Base-by-base conservation (phyloP, 2,888 invertebrate species). In the Anthophora plumipes region DNA sequence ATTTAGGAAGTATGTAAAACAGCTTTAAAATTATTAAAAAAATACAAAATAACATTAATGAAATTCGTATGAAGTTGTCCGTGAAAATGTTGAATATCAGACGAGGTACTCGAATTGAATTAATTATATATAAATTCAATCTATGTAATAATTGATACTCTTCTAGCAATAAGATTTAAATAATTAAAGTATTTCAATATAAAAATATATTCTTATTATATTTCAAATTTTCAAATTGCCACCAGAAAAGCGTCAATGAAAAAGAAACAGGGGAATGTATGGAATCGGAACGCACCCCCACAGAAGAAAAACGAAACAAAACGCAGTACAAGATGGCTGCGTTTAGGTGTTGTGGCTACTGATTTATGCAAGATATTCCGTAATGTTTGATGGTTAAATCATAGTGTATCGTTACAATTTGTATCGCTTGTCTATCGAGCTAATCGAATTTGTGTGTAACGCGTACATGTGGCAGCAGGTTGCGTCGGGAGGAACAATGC, bases 311-410 rank as follows among this genome's bases (percentile, higher is more conserved):
- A 90, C 85, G 88, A 90, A 91, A 88, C 89, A 88, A 88, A 89
- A 87, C 82, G 89, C 88, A 89, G 88, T 90, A 91, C 92, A 93
- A 93, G 92, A 93, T 93, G 92, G 93, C 92, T 89, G 89, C 91
- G 91, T 90, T 92, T 92, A 92, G 91, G 91, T 92, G 92, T 92
- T 90, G 92, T 92, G 92, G 90, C 90, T 90, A 89, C 85, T 91
- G 89, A 90, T 90, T 89, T 85, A 86, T 85, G 83, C 68, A 57
- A 80, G 63, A 84, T 69, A 77, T 64, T 64, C 63, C 54, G 43
- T 48, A 50, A 61, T 75, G 39, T 20, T 66, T 63, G 64, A 75
- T 70, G 68, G 46, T 71, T 74, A 83, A 83, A 66, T 81, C 43
- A 39, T 73, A 77, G 75, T 80, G 70, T 72, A 72, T 59, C 52